Percentiles rank a stretch among this genome's conserved stretches.
These are phyloP conservation scores for Cataglyphis cursor DNA, from an alignment of 2,888 invertebrate genomes.

Conservation along the genomic window DNA sequence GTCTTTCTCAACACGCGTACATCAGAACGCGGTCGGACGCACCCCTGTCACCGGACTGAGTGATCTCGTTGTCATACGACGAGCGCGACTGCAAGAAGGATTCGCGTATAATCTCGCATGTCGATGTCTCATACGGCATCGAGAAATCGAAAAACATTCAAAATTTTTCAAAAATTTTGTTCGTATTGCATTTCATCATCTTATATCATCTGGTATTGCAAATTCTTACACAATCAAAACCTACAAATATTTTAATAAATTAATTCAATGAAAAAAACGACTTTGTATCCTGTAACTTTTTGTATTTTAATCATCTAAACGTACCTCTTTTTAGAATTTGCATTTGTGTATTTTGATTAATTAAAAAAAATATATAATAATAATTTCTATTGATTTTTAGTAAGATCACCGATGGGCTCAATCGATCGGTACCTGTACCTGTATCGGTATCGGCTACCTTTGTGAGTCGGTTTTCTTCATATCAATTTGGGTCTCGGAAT, in stretches of 20 bases:
- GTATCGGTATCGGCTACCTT: not conserved
- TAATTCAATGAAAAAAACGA: not conserved
- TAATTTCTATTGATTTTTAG: conserved; percentile 5
- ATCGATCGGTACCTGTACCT: not conserved
- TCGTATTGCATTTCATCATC: not conserved
- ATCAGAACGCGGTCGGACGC: conserved; percentile 62
- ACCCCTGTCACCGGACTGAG: conserved; percentile 84
- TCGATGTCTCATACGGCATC: conserved; percentile 39
- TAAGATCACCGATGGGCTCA: not conserved
- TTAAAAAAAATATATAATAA: not conserved
- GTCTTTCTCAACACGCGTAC: conserved; percentile 55
- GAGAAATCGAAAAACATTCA: conserved; percentile 5
- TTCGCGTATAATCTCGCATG: conserved; percentile 59
- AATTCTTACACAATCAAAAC: not conserved
- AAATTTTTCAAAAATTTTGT: conserved; percentile 16
- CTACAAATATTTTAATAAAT: not conserved
- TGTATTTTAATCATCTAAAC: not conserved
- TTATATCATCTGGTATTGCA: not conserved
- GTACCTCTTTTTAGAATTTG: not conserved
- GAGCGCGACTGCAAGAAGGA: conserved; percentile 73
- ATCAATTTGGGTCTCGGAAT: conserved; percentile 26
- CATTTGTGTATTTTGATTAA: conserved; percentile 5
- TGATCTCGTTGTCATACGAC: conserved; percentile 84
- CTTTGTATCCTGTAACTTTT: not conserved
- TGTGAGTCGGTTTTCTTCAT: conserved; percentile 5